phyloP scores from a whole-genome alignment of 1,140 invertebrate species.

The Eulimnadia texana region DNA sequence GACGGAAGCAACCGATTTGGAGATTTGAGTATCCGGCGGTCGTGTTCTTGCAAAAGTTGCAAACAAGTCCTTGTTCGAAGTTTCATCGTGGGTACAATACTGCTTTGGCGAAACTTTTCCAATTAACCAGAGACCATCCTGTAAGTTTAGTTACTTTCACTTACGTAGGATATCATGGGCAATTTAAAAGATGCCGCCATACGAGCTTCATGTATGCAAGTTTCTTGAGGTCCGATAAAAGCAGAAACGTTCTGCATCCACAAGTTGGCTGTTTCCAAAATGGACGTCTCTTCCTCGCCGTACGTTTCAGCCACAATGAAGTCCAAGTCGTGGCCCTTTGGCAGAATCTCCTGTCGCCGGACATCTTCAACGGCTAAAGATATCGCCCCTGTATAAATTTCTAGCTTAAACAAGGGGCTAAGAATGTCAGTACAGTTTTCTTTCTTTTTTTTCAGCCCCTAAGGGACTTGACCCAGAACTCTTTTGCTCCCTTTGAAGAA shows the following conservation, averaged over 20 bases:
- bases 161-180: conserved; percentile 51
- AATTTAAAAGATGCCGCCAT: conserved; percentile 93
- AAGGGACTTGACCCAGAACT: too few relatives aligned
- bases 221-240: conserved; percentile 89
- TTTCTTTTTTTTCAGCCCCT: too few relatives aligned
- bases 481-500: too few relatives aligned
- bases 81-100: conserved; percentile 73
- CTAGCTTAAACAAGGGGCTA: neutral
- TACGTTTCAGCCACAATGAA: conserved; percentile 83
- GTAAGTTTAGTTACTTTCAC: conserved; percentile 22
- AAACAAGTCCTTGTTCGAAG: conserved; percentile 71
- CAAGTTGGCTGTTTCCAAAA: conserved; percentile 64
- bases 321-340: conserved; percentile 48
- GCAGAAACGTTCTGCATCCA: conserved; percentile 75
- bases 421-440: too few relatives aligned
- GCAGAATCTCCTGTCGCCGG: conserved; percentile 21
- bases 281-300: conserved; percentile 73
- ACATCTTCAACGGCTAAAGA: conserved; percentile 47
- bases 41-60: conserved; percentile 83
- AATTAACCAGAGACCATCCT: neutral
- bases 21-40: conserved; percentile 84
- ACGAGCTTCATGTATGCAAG: conserved; percentile 81
- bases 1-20: conserved; percentile 68
- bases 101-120: conserved; percentile 27
- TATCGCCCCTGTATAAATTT: conserved; percentile 44